A percentile compares a stretch with the other conserved stretches of the same genome.
These are phyloP conservation scores for Datnioides undecimradiatus DNA, from an alignment of 2,113 vertebrate genomes.

Conservation along the genomic window DNA sequence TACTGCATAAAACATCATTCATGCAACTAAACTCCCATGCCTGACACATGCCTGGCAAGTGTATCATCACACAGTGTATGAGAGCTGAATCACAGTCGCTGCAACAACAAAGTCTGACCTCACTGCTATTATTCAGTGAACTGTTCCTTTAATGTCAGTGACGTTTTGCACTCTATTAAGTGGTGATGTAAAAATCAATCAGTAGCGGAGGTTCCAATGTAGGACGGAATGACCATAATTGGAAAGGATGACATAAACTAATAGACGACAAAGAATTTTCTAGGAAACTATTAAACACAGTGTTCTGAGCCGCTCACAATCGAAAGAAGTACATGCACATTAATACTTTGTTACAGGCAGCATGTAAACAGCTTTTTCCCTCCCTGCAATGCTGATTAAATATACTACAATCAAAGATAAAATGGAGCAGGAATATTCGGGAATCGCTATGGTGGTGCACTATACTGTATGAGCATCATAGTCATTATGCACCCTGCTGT, in stretches of 20 bases:
- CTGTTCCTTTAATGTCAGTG: neutral
- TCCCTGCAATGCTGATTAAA: conserved; percentile 57
- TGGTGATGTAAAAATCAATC: neutral
- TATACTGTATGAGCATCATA: conserved; percentile 8
- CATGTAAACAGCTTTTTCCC: conserved; percentile 50
- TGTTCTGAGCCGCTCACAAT: no score
- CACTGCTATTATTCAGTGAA: neutral
- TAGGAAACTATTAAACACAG: neutral
- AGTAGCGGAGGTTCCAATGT: neutral
- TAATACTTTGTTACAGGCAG: conserved; percentile 43
- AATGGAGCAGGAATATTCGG: conserved; percentile 45
- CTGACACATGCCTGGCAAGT: no score
- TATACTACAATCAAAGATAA: conserved; percentile 43
- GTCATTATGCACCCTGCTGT: conserved; percentile 22
- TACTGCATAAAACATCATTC: no score
- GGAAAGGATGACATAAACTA: neutral
- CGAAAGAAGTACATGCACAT: conserved; percentile 46
- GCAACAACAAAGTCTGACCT: neutral
- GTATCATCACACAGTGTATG: no score
- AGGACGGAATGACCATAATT: neutral
- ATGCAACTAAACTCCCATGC: no score
- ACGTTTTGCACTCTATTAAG: neutral
- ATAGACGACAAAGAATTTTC: neutral
- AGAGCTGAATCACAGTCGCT: no score
- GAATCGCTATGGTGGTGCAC: conserved; percentile 32